Conservation (phyloP, 2,888 invertebrate genomes). For the Hirtodrosophila cameraria region DNA sequence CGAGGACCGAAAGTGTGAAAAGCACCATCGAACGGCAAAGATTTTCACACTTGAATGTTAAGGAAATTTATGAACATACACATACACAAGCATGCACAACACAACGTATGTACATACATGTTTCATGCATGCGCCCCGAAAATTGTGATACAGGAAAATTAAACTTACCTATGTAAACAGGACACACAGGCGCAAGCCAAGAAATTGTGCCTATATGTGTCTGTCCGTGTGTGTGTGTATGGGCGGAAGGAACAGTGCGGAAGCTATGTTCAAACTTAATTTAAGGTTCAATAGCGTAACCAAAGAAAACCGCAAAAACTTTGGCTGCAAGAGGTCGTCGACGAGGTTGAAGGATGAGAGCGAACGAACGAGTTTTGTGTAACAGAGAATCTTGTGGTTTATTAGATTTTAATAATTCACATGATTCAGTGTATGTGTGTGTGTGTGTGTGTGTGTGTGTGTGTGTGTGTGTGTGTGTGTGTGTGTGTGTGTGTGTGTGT, state of each 20-base stretch:
- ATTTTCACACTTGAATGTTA: conserved; percentile 82
- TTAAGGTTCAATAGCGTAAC: conserved; percentile 83
- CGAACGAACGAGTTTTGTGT: conserved; percentile 74
- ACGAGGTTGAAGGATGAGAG: conserved; percentile 20
- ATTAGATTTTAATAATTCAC: conserved; percentile 84
- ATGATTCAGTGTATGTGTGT: conserved; percentile 59
- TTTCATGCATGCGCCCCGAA: conserved; percentile 68
- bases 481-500: conserved; percentile 7
- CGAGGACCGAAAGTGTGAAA: conserved; percentile 76
- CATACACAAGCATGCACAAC: conserved; percentile 20
- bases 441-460: conserved; percentile 8
- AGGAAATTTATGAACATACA: conserved; percentile 74
- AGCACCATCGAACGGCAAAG: conserved; percentile 82
- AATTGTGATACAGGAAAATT: conserved; percentile 80
- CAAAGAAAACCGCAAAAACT: conserved; percentile 80
- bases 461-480: conserved; percentile 13
- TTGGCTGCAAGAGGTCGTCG: conserved; percentile 53
- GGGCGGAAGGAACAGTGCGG: conserved; percentile 48
- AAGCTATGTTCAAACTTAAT: conserved; percentile 83
- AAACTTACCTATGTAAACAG: conserved; percentile 82
- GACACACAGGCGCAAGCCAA: conserved; percentile 39
- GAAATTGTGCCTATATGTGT: conserved; percentile 42
- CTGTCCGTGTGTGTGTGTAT: conserved; percentile 26
- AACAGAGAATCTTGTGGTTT: conserved; percentile 83
- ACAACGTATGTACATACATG: conserved; percentile 56